Evolutionary conservation across 2,888 invertebrate genomes (phyloP).

Genomic region (Pharmacophagus antenor): DNA sequence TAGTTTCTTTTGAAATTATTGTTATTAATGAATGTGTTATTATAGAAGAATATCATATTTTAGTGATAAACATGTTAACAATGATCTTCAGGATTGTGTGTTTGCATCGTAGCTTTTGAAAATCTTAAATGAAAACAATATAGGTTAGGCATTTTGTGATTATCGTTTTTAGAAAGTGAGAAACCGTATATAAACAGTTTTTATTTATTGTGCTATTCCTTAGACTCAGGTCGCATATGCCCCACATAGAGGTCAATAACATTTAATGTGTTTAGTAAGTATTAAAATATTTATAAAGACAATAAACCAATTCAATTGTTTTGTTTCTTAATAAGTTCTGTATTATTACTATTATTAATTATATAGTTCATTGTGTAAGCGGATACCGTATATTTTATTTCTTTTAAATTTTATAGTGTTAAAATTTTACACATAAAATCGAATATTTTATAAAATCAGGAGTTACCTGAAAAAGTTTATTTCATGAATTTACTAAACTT

Average conservation of each 20-base stretch:
- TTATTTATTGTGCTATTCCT: slow-evolving; percentile 32
- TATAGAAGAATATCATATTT: slow-evolving; percentile 16
- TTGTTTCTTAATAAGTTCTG: not conserved
- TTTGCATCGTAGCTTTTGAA: not conserved
- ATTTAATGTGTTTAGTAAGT: slow-evolving; percentile 18
- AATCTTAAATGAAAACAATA: not conserved
- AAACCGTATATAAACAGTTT: slow-evolving; percentile 28
- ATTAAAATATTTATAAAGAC: slow-evolving; percentile 3
- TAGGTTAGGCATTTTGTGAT: slow-evolving; percentile 29
- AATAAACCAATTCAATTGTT: not conserved
- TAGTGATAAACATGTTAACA: slow-evolving; percentile 10
- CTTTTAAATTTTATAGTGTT: not conserved
- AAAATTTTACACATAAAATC: not conserved
- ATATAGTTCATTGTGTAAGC: not conserved
- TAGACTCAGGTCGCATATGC: slow-evolving; percentile 22
- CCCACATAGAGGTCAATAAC: slow-evolving; percentile 31
- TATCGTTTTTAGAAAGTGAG: slow-evolving; percentile 33
- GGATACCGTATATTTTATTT: not conserved
- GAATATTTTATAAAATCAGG: not conserved
- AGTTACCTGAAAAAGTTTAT: not conserved
- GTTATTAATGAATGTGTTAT: slow-evolving; percentile 19
- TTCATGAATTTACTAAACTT: not conserved
- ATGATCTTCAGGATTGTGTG: not conserved
- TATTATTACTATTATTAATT: not conserved
- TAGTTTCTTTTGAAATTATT: slow-evolving; percentile 15